These are phyloP conservation scores for Heteronetta atricapilla DNA, from an alignment of 2,113 vertebrate species.

Conservation along the genomic window DNA sequence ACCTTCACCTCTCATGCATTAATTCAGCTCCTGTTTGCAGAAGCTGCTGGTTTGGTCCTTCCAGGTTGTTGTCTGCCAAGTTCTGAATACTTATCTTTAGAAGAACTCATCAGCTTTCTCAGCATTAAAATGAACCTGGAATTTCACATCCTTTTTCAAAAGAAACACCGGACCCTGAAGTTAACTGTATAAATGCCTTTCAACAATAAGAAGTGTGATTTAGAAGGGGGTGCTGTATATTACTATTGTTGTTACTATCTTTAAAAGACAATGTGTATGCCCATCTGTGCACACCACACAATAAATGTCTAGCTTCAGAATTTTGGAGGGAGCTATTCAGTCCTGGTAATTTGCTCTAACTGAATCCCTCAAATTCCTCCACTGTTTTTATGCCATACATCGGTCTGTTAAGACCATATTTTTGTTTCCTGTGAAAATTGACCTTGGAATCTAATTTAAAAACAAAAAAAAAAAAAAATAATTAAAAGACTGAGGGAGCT, in stretches of 20 bases:
- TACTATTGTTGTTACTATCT: neutral
- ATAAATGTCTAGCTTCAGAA: neutral
- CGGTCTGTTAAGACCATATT: neutral
- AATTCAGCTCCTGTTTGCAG: neutral
- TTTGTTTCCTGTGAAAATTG: constrained; percentile 12
- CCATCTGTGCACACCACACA: neutral
- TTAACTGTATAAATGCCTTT: neutral
- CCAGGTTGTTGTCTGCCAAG: neutral
- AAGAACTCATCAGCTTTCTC: neutral
- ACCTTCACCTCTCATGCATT: neutral
- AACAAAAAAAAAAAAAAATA: constrained; percentile 21
- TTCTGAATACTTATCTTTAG: neutral
- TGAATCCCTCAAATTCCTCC: neutral
- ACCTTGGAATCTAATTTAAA: neutral
- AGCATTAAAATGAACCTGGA: neutral
- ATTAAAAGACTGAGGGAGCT: neutral
- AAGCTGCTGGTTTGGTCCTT: neutral
- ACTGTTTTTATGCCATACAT: neutral
- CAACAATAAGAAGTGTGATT: rapidly evolving
- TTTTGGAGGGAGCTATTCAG: constrained; percentile 1
- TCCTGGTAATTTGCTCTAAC: neutral
- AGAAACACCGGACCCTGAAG: neutral
- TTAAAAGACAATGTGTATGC: neutral
- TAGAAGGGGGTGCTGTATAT: neutral
- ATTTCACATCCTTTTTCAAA: neutral